These are phyloP conservation scores for Chrysotoxum bicinctum DNA, from an alignment of 2,888 invertebrate genomes.

Conservation along the genomic window DNA sequence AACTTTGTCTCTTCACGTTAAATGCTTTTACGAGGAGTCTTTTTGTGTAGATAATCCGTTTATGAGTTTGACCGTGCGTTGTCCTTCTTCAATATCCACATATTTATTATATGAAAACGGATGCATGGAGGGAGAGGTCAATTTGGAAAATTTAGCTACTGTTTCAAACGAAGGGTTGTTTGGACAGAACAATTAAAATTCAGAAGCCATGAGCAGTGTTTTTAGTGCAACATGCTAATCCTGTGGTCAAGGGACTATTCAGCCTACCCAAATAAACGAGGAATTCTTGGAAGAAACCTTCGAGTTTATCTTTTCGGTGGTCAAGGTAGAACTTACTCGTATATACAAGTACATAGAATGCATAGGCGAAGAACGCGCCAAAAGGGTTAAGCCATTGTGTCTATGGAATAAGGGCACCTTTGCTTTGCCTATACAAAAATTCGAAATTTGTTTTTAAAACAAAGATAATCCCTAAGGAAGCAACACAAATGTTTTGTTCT, in stretches of 20 bases:
- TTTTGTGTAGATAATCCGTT: conserved; percentile 58
- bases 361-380: conserved; percentile 53
- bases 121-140: conserved; percentile 56
- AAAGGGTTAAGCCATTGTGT: conserved; percentile 63
- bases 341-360: neutral
- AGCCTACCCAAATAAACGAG: conserved; percentile 78
- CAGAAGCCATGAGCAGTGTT: conserved; percentile 54
- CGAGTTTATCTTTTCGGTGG: neutral
- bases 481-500: conserved; percentile 28
- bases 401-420: neutral
- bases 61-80: conserved; percentile 53
- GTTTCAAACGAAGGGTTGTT: conserved; percentile 57
- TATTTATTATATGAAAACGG: neutral
- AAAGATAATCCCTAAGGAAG: conserved; percentile 42
- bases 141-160: conserved; percentile 70
- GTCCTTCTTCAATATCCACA: neutral
- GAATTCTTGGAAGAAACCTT: conserved; percentile 32
- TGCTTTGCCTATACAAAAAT: conserved; percentile 24
- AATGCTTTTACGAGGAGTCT: conserved; percentile 42
- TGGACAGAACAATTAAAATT: conserved; percentile 45
- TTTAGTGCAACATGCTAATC: conserved; percentile 78
- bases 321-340: neutral
- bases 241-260: conserved; percentile 80
- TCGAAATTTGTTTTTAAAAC: conserved; percentile 66
- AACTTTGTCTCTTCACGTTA: conserved; percentile 2